Evolutionary conservation across 2,888 invertebrate genomes (phyloP).

Genomic region (Drosophila ustulata): DNA sequence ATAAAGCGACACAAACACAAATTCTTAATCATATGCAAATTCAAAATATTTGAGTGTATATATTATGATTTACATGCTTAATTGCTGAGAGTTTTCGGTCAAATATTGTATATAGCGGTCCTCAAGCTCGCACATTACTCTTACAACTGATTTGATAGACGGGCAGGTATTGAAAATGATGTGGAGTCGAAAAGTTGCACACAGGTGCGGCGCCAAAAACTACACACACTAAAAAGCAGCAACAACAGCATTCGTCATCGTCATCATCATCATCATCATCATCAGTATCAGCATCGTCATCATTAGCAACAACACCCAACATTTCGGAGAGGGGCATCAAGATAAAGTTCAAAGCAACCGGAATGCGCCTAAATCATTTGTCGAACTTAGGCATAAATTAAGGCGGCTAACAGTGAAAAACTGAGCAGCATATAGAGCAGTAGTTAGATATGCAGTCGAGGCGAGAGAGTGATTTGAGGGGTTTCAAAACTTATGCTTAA

Average conservation of each 20-base stretch:
- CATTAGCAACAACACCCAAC: constrained; percentile 9
- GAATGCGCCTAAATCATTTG: constrained; percentile 34
- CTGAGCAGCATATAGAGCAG: background rate
- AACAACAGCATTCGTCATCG: background rate
- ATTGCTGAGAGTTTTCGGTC: constrained; percentile 45
- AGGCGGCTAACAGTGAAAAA: constrained; percentile 11
- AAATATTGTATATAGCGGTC: constrained; percentile 29
- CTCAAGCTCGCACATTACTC: constrained; percentile 37
- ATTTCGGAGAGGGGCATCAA: constrained; percentile 36
- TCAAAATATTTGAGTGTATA: constrained; percentile 39
- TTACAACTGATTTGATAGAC: constrained; percentile 49
- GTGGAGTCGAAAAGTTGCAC: constrained; percentile 41
- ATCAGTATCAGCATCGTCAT: background rate
- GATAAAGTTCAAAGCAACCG: constrained; percentile 49
- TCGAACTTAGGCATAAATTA: constrained; percentile 44
- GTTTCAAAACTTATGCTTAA: background rate
- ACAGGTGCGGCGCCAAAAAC: constrained; percentile 46
- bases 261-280: too few species aligned
- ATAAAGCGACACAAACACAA: constrained; percentile 23
- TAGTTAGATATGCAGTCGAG: background rate
- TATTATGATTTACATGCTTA: constrained; percentile 45
- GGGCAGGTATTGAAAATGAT: constrained; percentile 38
- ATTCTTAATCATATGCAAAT: constrained; percentile 58
- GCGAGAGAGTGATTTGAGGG: background rate
- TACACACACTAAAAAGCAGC: background rate